Evolutionary conservation across 2,888 invertebrate species (phyloP), one percentile per base, ranked within the genome.

Genomic region (Rhabditoides inermis): DNA sequence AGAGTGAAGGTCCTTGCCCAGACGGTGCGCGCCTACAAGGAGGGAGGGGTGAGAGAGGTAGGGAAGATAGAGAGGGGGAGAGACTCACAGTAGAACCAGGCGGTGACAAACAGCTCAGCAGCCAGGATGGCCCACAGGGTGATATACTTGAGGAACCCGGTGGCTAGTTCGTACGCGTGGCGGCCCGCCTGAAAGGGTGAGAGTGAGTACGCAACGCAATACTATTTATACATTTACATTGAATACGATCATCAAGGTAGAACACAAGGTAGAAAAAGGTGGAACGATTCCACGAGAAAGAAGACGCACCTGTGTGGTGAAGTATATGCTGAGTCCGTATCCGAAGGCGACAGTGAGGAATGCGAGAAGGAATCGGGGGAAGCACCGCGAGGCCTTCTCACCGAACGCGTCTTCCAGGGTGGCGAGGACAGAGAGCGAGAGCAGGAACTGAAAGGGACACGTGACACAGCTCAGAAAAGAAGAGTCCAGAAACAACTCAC

Each of bases 11-110:
- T 76, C 76, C 22, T 59, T 64, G 39, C 75, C 76, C 45, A 76
- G 65, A 18, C 65, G 59, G 56, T 76, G 73, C 12, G 69, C 74
- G 46, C 72, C 72, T 72, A 49, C 51, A 57, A 56, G 7, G 7
- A 32, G 7, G 15, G 32, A 7, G 10, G 32, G 15, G 32, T 32
- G 7, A 15, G 32, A 32, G 32, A 32, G 10, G 15, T 32, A 7
- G 10, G 7, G 32, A 15, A 10, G 32, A 10, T 32, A 32, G 32
- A 44, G 15, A 10, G 15, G 10, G 6, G 12, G 44, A 44, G 22
- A 26, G 26, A 63, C 70, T 68, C 39, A 72, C 76, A 76, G 55
- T 76, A 76, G 51, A 75, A 69, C 74, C 74, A 76, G 7, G 69
- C 62, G 27, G 72, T 63, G 35, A 73, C 72, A 25, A 76, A 55